Percentiles rank a stretch among this genome's conserved stretches.
phyloP scores from a whole-genome alignment of 2,113 vertebrate species.

The Sebastes fasciatus region DNA sequence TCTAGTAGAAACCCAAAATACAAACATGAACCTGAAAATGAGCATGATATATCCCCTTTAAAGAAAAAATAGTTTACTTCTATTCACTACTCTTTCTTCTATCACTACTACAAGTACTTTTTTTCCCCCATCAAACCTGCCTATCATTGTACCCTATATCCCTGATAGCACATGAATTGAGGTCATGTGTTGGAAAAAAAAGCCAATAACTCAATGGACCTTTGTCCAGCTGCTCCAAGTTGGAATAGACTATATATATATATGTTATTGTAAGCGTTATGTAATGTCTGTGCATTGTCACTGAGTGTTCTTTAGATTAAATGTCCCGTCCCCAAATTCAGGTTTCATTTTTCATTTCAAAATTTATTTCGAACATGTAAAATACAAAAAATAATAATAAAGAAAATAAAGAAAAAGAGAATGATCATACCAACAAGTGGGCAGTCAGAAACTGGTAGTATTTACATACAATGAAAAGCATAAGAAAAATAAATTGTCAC shows the following conservation, averaged over 20 bases:
- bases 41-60: too few species aligned
- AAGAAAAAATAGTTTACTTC: too few species aligned
- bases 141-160: neutral
- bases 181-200: constrained; percentile 44
- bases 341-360: neutral
- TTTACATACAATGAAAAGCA: too few species aligned
- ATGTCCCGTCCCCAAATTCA: neutral
- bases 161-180: neutral
- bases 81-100: neutral
- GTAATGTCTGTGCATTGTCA: neutral
- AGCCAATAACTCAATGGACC: constrained; percentile 56
- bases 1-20: too few species aligned
- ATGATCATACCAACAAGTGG: too few species aligned
- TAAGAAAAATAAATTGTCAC: too few species aligned
- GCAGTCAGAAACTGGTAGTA: too few species aligned
- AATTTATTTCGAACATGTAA: too few species aligned
- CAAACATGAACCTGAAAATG: too few species aligned
- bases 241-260: neutral
- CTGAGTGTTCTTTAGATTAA: neutral
- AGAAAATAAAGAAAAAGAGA: too few species aligned
- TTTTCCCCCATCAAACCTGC: neutral
- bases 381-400: too few species aligned
- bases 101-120: neutral
- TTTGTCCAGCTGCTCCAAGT: constrained; percentile 36
- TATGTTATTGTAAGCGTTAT: neutral